Base-by-base conservation (phyloP, 2,797 vertebrate genomes). In the Darevskia mixta region DNA sequence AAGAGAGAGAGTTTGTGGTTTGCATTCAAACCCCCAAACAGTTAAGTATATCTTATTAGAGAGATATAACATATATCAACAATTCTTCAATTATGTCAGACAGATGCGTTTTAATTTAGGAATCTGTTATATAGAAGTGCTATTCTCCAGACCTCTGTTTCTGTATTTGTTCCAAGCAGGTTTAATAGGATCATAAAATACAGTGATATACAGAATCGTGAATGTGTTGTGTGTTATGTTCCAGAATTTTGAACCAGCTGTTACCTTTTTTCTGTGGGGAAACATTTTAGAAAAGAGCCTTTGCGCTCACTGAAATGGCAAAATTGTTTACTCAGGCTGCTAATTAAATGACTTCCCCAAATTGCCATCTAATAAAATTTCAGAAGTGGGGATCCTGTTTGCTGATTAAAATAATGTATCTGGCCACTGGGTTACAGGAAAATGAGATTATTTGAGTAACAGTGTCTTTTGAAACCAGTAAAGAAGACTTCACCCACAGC, bases 161-260 rank as follows among this genome's bases (percentile, higher is more conserved):
- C 82, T 89, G 76, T 75, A 87, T 89, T 64, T 11, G 38, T 91
- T 91, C 73, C 27, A 0, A 18, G 69, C 49, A 79, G 78, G 38
- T 88, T 92, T 49, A 90, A 78, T 72, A n/a, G 67, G 55, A 41
- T 85, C 1, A 8, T 91, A 88, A 90, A 94, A 87, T 64, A 81
- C 35, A 67, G 90, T 79, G 86, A 71, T 41, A 85, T 17, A 3
- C 18, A 81, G 5, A 86, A 75, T 25, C 7, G 13, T 3, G 2
- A 20, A 41, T 55, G 13, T 35, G 15, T 76, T 90, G 11, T 67
- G 87, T 85, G 32, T 87, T 0, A 0, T 64, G 3, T 66, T 69
- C 67, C 55, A 83, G 76, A 89, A 79, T 86, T 35, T 64, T 73
- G 58, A 49, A 87, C 83, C 67, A 35, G 18, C 61, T 61, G 41